A percentile compares a stretch with the other conserved stretches of the same genome.
Conservation (phyloP, 1,140 invertebrate genomes). For the Pseudomyrmex dendroicus region DNA sequence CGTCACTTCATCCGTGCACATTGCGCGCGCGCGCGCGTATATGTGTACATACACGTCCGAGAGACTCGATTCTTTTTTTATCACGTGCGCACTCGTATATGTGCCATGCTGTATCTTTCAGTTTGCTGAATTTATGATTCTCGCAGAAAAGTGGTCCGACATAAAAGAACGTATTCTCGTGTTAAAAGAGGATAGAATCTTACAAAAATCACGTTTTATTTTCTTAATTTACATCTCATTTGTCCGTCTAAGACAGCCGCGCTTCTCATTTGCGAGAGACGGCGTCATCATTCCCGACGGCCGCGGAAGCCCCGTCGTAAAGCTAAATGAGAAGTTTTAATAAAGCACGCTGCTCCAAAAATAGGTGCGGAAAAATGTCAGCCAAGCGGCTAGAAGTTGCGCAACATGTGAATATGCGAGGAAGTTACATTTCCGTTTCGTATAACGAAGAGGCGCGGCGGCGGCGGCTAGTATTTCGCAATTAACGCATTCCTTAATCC, state of each 20-base stretch:
- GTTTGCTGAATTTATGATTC: slow-evolving; percentile 30
- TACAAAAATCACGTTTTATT: neutral
- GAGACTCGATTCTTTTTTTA: slow-evolving; percentile 62
- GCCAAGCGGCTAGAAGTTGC: slow-evolving; percentile 49
- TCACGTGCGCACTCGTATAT: slow-evolving; percentile 38
- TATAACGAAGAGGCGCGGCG: slow-evolving; percentile 57
- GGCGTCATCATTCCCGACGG: slow-evolving; percentile 28
- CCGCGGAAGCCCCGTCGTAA: slow-evolving; percentile 26
- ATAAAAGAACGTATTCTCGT: neutral
- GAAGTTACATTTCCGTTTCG: slow-evolving; percentile 73
- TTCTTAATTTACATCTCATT: slow-evolving; percentile 31
- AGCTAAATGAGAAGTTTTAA: slow-evolving; percentile 58
- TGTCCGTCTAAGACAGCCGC: slow-evolving; percentile 21
- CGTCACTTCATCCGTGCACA: slow-evolving; percentile 61
- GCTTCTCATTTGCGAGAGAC: slow-evolving; percentile 40
- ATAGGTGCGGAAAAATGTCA: slow-evolving; percentile 52
- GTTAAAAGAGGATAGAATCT: neutral
- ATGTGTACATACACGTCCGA: slow-evolving; percentile 1
- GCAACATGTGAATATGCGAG: slow-evolving; percentile 59
- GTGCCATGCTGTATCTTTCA: neutral
- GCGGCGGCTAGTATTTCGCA: slow-evolving; percentile 76
- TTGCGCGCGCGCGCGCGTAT: slow-evolving; percentile 29
- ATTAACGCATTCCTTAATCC: slow-evolving; percentile 81
- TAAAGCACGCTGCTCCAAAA: slow-evolving; percentile 39
- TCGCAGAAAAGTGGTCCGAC: neutral